Evolutionary conservation across 1,140 invertebrate genomes (phyloP), one percentile per base, ranked within the genome.

Genomic region (Adelges cooleyi): DNA sequence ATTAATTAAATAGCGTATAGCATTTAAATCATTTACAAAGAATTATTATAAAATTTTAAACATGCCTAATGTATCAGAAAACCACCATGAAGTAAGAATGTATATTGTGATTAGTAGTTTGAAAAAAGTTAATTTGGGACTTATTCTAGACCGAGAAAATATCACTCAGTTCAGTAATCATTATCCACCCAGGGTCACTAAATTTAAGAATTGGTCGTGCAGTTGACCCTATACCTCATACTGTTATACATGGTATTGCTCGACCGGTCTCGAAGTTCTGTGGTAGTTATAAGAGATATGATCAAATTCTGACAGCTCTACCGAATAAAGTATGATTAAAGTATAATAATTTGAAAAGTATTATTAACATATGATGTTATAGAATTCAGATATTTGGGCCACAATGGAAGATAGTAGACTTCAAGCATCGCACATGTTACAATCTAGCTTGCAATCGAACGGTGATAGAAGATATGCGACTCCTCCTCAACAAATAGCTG

Each of bases 121-220:
- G n/a, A n/a, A n/a, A n/a, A n/a, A n/a, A n/a, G n/a, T n/a, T n/a
- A n/a, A n/a, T n/a, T n/a, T n/a, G n/a, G n/a, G n/a, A n/a, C n/a
- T n/a, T n/a, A 33, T 33, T 46, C 2, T 22, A 62, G 56, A 17
- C 6, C 0, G 42, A 46, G 29, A 62, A 33, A 62, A 25, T 48
- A 33, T 48, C 42, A 5, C 27, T n/a, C 36, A 62, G 36, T 3
- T 50, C 84, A 27, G 86, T 92, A 29, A 86, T 97, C 44, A 85
- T 96, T n/a, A 92, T 97, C 50, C 92, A 97, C 74, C 92, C 93
- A 54, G 94, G 94, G 9, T 96, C 93, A 0, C 81, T 87, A 50
- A 86, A 92, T 73, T 78, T 97, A 15, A 77, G 90, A 51, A 90
- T 97, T 71, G 92, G 92, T 2, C 76, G 89, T 72, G 92, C 92